phyloP scores from a whole-genome alignment of 2,113 vertebrate species.

The Sinocyclocheilus rhinocerous region DNA sequence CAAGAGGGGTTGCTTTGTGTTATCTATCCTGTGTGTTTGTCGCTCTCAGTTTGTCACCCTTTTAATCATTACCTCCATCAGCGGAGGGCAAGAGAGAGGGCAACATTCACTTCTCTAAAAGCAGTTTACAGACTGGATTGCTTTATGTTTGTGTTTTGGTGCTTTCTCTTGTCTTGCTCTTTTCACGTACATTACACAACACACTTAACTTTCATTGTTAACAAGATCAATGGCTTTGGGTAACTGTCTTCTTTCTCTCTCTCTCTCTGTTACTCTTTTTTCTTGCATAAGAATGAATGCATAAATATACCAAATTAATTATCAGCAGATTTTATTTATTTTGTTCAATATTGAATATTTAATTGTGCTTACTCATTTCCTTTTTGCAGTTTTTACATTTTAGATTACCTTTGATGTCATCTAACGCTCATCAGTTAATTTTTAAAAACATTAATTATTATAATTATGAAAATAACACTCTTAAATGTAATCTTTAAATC shows the following conservation, averaged over 20 bases:
- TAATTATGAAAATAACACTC: neutral
- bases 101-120: slow-evolving; percentile 26
- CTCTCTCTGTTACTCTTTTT: neutral
- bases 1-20: slow-evolving; percentile 20
- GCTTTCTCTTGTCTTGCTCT: neutral
- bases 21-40: slow-evolving; percentile 48
- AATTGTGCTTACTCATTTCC: too few relatives aligned
- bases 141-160: slow-evolving; percentile 11
- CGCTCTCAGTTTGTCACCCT: neutral
- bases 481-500: neutral
- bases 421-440: neutral
- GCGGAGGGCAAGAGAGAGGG: neutral
- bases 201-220: slow-evolving; percentile 28
- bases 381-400: too few relatives aligned
- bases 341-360: neutral
- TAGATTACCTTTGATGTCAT: neutral
- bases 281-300: neutral
- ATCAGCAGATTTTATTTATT: neutral
- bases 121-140: slow-evolving; percentile 22
- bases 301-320: neutral
- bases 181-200: neutral
- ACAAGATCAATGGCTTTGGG: slow-evolving; percentile 25
- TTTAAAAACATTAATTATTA: neutral
- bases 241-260: neutral
- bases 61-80: slow-evolving; percentile 30